phyloP scores from a whole-genome alignment of 1,140 invertebrate genomes.

The Belonocnema kinseyi region DNA sequence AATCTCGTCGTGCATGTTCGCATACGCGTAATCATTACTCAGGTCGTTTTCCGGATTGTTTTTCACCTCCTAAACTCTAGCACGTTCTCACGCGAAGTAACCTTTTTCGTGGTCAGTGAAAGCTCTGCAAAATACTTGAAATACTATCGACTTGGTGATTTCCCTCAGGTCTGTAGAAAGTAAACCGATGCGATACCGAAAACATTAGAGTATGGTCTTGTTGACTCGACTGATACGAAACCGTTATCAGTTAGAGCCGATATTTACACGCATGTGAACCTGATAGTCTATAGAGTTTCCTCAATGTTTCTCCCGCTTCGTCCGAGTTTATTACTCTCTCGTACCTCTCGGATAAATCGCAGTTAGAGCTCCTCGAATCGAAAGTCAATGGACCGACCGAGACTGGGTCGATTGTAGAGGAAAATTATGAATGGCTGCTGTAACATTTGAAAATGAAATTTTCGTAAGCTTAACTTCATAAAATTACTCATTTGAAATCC shows the following conservation, averaged over 20 bases:
- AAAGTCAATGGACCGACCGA: neutral
- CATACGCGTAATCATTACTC: slow-evolving; percentile 31
- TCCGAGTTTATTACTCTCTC: neutral
- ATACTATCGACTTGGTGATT: slow-evolving; percentile 51
- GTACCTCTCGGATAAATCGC: neutral
- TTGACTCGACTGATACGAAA: slow-evolving; percentile 35
- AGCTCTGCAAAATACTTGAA: slow-evolving; percentile 50
- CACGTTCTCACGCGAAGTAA: slow-evolving; percentile 52
- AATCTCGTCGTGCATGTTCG: slow-evolving; percentile 26
- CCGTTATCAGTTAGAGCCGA: slow-evolving; percentile 52
- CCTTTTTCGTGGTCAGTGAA: slow-evolving; percentile 51
- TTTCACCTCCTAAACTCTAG: slow-evolving; percentile 45
- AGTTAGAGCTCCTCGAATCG: neutral
- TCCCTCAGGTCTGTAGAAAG: slow-evolving; percentile 55
- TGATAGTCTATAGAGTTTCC: slow-evolving; percentile 44
- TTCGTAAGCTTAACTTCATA: no score
- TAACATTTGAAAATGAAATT: no score
- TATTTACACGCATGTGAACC: slow-evolving; percentile 52
- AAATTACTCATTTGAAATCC: no score
- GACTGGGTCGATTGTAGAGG: no score
- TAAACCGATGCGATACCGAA: slow-evolving; percentile 51
- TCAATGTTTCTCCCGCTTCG: slow-evolving; percentile 33
- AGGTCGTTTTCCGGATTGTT: slow-evolving; percentile 42
- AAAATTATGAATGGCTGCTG: no score
- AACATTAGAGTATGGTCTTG: slow-evolving; percentile 40